Evolutionary conservation across 2,113 vertebrate genomes (phyloP).

Genomic region (Syngnathoides biaculeatus): DNA sequence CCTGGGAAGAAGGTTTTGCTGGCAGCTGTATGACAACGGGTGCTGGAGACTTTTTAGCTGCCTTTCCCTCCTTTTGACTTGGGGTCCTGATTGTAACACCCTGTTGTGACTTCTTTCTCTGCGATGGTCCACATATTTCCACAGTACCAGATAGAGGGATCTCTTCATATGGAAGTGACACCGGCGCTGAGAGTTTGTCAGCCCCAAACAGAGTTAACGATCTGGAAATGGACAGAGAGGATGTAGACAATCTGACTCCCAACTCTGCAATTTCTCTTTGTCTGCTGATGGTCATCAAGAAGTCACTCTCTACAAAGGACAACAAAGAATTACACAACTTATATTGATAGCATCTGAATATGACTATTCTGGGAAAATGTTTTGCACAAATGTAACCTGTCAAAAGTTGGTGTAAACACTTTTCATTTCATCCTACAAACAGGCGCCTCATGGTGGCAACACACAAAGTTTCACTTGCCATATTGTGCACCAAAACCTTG

Average conservation of each 20-base stretch:
- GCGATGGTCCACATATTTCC: background rate
- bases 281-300: constrained; percentile 3
- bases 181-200: background rate
- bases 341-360: background rate
- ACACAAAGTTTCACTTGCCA: background rate
- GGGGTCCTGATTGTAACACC: background rate
- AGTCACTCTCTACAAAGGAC: constrained; percentile 6
- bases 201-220: constrained; percentile 1
- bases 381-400: background rate
- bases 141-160: background rate
- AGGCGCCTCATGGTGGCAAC: background rate
- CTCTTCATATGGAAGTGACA: constrained; percentile 7
- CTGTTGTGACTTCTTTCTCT: constrained; percentile 1
- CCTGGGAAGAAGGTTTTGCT: background rate
- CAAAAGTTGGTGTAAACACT: background rate
- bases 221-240: constrained; percentile 1
- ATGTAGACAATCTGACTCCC: constrained; percentile 1
- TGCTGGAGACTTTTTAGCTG: background rate
- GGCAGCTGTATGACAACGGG: background rate
- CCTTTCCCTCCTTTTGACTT: constrained; percentile 2
- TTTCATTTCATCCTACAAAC: background rate
- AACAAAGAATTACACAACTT: background rate
- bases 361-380: background rate
- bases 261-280: background rate
- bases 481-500: background rate